Percentiles rank a stretch among this genome's conserved stretches.
phyloP scores from a whole-genome alignment of 2,888 invertebrate species.

The Agelastica alni region DNA sequence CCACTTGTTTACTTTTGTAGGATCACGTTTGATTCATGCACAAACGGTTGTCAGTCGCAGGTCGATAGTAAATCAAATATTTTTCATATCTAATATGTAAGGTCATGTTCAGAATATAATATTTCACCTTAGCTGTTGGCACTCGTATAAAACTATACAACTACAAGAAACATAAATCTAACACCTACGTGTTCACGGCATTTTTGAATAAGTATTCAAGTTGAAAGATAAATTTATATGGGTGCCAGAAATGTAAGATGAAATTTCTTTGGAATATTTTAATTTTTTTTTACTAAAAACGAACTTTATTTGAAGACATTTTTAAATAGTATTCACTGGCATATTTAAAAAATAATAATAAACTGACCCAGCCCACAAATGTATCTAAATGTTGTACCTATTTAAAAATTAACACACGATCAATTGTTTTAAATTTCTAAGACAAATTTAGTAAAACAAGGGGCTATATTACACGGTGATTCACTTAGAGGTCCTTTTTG shows the following conservation, averaged over 20 bases:
- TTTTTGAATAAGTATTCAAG: constrained; percentile 39
- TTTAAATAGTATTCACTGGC: too few species aligned
- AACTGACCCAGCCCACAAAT: too few species aligned
- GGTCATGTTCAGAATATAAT: constrained; percentile 48
- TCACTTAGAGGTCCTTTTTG: too few species aligned
- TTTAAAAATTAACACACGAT: too few species aligned
- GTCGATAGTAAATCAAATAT: constrained; percentile 36
- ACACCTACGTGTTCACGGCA: constrained; percentile 44
- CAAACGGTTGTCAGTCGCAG: constrained; percentile 27
- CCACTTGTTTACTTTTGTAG: constrained; percentile 7
- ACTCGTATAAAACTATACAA: constrained; percentile 46
- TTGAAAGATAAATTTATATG: constrained; percentile 33
- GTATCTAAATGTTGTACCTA: too few species aligned
- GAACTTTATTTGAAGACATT: too few species aligned
- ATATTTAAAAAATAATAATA: too few species aligned
- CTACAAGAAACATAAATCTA: constrained; percentile 45
- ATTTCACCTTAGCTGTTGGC: constrained; percentile 49
- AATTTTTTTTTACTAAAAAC: constrained; percentile 20
- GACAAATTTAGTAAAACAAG: too few species aligned
- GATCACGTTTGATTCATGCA: constrained; percentile 6
- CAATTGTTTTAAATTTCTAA: too few species aligned
- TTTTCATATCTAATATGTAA: constrained; percentile 39
- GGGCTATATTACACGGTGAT: too few species aligned
- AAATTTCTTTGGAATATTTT: constrained; percentile 25
- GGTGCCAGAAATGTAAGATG: constrained; percentile 24